Base-by-base conservation (phyloP, 2,113 vertebrate genomes). In the Triplophysa siluroides region DNA sequence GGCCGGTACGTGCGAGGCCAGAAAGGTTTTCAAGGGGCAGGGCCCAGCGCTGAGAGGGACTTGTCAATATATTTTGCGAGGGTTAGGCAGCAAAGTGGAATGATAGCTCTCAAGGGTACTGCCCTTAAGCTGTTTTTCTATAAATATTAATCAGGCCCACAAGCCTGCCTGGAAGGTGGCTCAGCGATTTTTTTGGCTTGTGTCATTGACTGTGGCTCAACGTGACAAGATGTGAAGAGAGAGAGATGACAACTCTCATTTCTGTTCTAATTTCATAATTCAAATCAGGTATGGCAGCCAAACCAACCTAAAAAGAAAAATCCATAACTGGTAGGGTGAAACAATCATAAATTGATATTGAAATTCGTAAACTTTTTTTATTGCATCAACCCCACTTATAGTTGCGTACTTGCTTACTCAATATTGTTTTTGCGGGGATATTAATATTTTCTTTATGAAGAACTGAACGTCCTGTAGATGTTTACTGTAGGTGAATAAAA, bases 81-180 rank as follows among this genome's bases (percentile, higher is more conserved):
- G 83, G 88, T 92, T 89, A 88, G 88, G 86, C 83, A 85, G 78
- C 85, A 75, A 90, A 84, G 83, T 80, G 73, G 83, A 90, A 85
- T 90, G 90, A 89, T 88, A 82, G 84, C 89, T 89, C 88, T 93
- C 89, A 60, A 85, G 89, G 90, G 92, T 90, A 85, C 90, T 92
- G 86, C 87, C 90, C 89, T 90, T 84, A 92, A 92, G 89, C 89
- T 90, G 89, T 89, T 92, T 90, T 91, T 90, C 88, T 90, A 87
- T 91, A 88, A 92, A 91, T 93, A 93, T 94, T 90, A 91, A 92
- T 91, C 88, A 88, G 88, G 90, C 87, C 89, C 90, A 85, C 84
- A 33, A 86, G 88, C 84, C 87, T 92, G 89, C 88, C 88, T 86
- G 81, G 85, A 89, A 88, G 91, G 89, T 91, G 93, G 90, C 89